Percentiles rank a stretch among this genome's conserved stretches.
Conservation (phyloP, 2,797 vertebrate genomes). For the Myripristis jacobus region DNA sequence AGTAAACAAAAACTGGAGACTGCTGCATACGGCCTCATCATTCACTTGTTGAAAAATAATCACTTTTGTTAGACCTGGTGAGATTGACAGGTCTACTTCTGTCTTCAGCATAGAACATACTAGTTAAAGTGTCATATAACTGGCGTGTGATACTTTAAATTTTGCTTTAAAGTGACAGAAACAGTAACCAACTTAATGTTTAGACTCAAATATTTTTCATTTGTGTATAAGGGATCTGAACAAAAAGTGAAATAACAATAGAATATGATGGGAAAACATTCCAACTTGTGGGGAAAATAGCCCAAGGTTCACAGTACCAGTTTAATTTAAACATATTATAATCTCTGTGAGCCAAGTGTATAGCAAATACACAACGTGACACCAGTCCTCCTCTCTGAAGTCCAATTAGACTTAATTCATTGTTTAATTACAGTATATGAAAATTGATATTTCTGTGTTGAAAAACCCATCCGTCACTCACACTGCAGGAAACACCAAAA, state of each 20-base stretch:
- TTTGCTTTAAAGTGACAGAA: not conserved
- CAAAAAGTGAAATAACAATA: constrained; percentile 26
- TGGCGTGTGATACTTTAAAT: not conserved
- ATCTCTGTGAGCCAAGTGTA: constrained; percentile 15
- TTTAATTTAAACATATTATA: constrained; percentile 47
- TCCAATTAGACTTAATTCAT: not conserved
- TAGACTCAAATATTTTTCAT: not conserved
- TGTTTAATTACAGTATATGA: constrained; percentile 4
- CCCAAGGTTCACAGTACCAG: constrained; percentile 43
- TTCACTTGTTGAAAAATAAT: no score
- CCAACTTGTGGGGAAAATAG: constrained; percentile 32
- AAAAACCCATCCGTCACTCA: not conserved
- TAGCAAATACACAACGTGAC: not conserved
- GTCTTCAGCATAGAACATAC: constrained; percentile 9
- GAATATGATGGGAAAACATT: constrained; percentile 12
- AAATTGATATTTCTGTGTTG: constrained; percentile 5
- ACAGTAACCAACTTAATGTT: not conserved
- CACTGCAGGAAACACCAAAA: not conserved
- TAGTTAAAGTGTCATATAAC: not conserved
- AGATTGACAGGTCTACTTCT: no score
- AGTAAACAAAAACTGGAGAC: no score
- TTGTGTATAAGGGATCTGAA: not conserved
- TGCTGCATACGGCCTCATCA: no score
- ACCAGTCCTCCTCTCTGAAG: not conserved
- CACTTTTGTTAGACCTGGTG: no score